Conservation (phyloP, 2,888 invertebrate species). For the Leucoma salicis region DNA sequence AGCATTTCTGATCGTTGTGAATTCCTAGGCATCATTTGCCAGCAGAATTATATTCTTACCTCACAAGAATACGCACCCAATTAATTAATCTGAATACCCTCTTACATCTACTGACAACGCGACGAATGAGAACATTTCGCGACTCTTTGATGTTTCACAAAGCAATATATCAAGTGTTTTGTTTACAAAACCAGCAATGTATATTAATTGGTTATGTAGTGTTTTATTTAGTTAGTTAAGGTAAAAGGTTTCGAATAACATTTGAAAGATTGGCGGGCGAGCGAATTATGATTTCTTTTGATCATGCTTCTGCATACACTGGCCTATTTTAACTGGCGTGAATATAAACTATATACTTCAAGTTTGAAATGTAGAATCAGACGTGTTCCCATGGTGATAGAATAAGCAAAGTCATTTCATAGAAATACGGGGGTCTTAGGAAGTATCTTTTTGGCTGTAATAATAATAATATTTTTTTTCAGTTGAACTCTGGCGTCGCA, state of each 20-base stretch:
- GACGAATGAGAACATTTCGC: slow-evolving; percentile 42
- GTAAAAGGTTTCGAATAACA: slow-evolving; percentile 29
- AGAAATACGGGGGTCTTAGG: too few relatives aligned
- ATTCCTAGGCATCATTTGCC: too few relatives aligned
- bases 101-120: slow-evolving; percentile 16
- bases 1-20: too few relatives aligned
- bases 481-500: too few relatives aligned
- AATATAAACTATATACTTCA: neutral
- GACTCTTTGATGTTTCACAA: slow-evolving; percentile 41
- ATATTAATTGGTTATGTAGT: slow-evolving; percentile 37
- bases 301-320: slow-evolving; percentile 8
- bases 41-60: too few relatives aligned
- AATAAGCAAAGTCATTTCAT: too few relatives aligned
- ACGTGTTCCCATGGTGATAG: too few relatives aligned
- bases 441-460: too few relatives aligned
- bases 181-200: slow-evolving; percentile 39
- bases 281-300: slow-evolving; percentile 13
- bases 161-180: slow-evolving; percentile 29
- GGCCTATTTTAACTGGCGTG: slow-evolving; percentile 12
- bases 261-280: slow-evolving; percentile 22
- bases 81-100: slow-evolving; percentile 3
- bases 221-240: slow-evolving; percentile 33
- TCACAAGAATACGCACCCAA: neutral
- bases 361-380: neutral
- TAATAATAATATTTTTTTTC: too few relatives aligned